Conservation (phyloP, 2,113 vertebrate species). For the Fukomys damarensis region DNA sequence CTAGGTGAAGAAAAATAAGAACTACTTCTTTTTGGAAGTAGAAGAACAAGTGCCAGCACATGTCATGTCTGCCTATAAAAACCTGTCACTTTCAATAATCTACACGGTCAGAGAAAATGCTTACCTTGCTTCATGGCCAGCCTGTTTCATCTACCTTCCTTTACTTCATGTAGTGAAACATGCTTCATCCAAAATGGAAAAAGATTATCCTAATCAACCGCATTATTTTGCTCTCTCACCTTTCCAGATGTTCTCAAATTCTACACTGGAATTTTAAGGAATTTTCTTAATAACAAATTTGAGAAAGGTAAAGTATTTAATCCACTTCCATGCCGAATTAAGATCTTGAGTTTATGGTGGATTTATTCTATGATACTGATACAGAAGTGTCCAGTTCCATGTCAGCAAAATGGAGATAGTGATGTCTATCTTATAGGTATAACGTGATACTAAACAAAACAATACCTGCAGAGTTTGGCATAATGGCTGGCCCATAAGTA, state of each 20-base stretch:
- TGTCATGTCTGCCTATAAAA: not conserved
- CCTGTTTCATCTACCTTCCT: not conserved
- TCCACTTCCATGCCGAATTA: not conserved
- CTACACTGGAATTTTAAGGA: not conserved
- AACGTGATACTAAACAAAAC: not conserved
- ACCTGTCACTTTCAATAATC: not conserved
- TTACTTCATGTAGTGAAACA: not conserved
- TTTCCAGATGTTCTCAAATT: constrained; percentile 20
- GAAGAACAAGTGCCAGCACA: not conserved
- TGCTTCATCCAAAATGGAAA: not conserved
- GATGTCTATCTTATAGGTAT: not conserved
- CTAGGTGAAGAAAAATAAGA: not conserved
- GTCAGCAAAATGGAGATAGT: not conserved
- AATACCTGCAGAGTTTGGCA: not conserved
- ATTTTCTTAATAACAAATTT: not conserved
- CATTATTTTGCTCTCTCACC: not conserved
- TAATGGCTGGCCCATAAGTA: not conserved
- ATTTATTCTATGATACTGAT: not conserved
- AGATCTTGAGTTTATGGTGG: not conserved
- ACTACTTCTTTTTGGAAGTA: not conserved
- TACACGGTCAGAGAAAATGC: not conserved
- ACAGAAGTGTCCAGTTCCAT: not conserved
- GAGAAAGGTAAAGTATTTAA: not conserved
- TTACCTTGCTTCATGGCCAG: not conserved
- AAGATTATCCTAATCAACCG: not conserved